Evolutionary conservation across 2,888 invertebrate genomes (phyloP).

Genomic region (Hyles lineata): DNA sequence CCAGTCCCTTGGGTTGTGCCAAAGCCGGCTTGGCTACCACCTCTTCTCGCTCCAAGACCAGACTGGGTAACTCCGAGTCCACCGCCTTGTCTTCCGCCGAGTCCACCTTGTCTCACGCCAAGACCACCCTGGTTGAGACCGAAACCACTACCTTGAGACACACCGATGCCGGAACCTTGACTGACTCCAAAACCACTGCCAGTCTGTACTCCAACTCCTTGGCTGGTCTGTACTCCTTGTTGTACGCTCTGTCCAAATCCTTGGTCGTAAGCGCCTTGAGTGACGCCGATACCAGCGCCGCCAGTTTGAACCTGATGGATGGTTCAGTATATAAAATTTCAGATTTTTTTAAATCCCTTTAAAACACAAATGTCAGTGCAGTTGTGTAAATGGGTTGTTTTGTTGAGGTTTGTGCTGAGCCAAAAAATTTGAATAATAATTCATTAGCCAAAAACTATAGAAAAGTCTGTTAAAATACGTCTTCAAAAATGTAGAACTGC

Average conservation of each 20-base stretch:
- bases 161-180: neutral
- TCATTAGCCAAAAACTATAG: no score
- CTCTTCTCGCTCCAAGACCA: neutral
- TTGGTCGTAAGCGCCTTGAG: constrained; percentile 25
- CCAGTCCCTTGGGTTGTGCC: neutral
- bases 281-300: neutral
- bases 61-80: constrained; percentile 21
- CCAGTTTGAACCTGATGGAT: neutral
- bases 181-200: neutral
- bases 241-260: constrained; percentile 16
- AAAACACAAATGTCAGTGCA: no score
- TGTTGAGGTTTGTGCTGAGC: no score
- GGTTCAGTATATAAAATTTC: neutral
- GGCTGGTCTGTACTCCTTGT: neutral
- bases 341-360: no score
- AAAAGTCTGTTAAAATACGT: no score
- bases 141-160: neutral
- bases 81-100: constrained; percentile 34
- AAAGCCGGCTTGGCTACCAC: neutral
- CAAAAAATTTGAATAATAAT: no score
- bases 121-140: constrained; percentile 29
- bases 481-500: no score
- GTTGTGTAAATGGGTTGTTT: no score
- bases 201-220: neutral
- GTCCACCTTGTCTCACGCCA: constrained; percentile 35